phyloP scores from a whole-genome alignment of 2,113 vertebrate species.

The Dasyprocta punctata region DNA sequence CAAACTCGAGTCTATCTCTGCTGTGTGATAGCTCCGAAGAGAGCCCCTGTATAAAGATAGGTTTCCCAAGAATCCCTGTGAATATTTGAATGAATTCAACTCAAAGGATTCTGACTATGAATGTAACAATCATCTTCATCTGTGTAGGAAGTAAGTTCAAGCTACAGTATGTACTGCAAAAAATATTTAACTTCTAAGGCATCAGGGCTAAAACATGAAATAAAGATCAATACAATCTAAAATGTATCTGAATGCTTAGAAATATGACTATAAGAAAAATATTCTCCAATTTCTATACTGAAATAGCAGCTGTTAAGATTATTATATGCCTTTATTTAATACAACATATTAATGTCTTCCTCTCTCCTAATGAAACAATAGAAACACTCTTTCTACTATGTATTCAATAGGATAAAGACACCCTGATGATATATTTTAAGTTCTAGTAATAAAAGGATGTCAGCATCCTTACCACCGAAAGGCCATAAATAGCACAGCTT shows the following conservation, averaged over 20 bases:
- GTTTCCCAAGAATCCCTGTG: background rate
- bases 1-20: background rate
- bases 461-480: slow-evolving; percentile 67
- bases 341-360: slow-evolving; percentile 48
- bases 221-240: background rate
- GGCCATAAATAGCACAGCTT: slow-evolving; percentile 69
- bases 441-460: slow-evolving; percentile 70
- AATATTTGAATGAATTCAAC: slow-evolving; percentile 31
- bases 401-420: slow-evolving; percentile 41
- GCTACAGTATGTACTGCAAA: background rate
- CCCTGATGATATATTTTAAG: slow-evolving; percentile 57
- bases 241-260: slow-evolving; percentile 52
- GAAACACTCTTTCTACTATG: background rate
- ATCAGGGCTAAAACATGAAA: slow-evolving; percentile 26
- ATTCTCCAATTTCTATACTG: background rate
- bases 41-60: background rate
- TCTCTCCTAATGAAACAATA: slow-evolving; percentile 3
- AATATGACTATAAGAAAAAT: slow-evolving; percentile 32
- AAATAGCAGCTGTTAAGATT: background rate
- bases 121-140: background rate
- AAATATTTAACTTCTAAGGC: slow-evolving; percentile 12
- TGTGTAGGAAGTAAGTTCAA: background rate
- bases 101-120: background rate
- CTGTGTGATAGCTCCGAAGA: background rate
- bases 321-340: slow-evolving; percentile 28